Conservation (phyloP, 2,113 vertebrate species). For the Amazona vittata region DNA sequence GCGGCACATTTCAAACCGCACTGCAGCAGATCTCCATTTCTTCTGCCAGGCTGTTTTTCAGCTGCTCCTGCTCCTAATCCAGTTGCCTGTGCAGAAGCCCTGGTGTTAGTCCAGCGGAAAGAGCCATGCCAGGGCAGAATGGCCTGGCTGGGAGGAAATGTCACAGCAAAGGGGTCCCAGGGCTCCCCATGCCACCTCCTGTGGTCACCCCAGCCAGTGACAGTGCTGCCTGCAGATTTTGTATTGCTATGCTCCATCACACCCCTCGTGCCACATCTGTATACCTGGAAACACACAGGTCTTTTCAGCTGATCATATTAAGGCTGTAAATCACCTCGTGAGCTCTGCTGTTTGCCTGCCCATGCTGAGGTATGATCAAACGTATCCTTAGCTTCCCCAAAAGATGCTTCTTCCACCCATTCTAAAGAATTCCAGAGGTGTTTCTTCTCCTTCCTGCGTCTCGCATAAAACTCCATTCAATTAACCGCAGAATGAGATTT, state of each 20-base stretch:
- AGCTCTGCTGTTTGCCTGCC: background rate
- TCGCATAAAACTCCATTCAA: background rate
- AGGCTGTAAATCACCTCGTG: background rate
- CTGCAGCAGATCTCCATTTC: background rate
- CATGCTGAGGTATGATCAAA: background rate
- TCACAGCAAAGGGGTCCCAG: background rate
- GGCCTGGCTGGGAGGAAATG: background rate
- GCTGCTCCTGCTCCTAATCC: background rate
- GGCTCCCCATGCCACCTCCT: background rate
- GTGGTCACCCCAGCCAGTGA: rapidly evolving
- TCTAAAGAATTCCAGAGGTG: background rate
- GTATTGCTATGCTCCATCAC: background rate
- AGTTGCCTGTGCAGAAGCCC: background rate
- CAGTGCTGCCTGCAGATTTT: background rate
- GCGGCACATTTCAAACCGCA: background rate
- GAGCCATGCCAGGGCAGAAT: background rate
- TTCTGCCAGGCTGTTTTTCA: background rate
- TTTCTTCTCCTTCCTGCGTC: background rate
- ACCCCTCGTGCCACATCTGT: background rate
- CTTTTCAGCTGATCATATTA: background rate
- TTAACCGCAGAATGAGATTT: background rate
- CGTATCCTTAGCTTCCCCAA: background rate
- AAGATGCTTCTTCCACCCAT: background rate
- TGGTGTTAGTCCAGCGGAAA: background rate
- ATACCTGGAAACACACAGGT: background rate